A percentile compares a stretch with the other conserved stretches of the same genome.
Conservation (phyloP, 1,140 invertebrate genomes). For the Protaetia brevitarsis region DNA sequence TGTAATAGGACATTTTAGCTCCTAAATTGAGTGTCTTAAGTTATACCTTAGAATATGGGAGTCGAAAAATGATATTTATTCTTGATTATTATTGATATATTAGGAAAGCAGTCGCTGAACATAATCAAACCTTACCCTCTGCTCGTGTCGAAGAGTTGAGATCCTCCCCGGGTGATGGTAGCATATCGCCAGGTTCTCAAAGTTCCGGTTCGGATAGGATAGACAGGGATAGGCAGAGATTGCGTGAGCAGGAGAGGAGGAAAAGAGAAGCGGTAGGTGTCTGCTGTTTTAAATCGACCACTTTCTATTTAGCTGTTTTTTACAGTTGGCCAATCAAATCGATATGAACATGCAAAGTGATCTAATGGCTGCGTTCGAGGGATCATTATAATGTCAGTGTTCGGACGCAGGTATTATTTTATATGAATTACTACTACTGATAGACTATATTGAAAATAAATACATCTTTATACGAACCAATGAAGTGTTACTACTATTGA, state of each 20-base stretch:
- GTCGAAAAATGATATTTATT: no score
- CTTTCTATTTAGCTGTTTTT: slow-evolving; percentile 37
- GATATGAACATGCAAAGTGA: slow-evolving; percentile 98
- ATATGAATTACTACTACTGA: neutral
- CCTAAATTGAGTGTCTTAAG: no score
- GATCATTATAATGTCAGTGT: slow-evolving; percentile 69
- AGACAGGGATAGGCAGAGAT: slow-evolving; percentile 74
- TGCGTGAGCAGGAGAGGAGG: slow-evolving; percentile 83
- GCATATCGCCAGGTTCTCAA: slow-evolving; percentile 56
- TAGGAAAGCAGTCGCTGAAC: slow-evolving; percentile 58
- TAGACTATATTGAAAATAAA: slow-evolving; percentile 19
- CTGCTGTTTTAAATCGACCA: neutral
- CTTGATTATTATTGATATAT: no score
- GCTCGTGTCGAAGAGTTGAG: slow-evolving; percentile 44
- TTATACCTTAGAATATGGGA: no score
- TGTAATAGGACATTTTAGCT: no score
- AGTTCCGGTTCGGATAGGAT: slow-evolving; percentile 64
- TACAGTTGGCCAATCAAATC: slow-evolving; percentile 91
- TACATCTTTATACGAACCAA: slow-evolving; percentile 19
- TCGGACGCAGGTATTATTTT: neutral
- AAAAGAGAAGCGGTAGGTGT: slow-evolving; percentile 85
- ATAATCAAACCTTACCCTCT: slow-evolving; percentile 47
- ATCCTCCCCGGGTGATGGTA: slow-evolving; percentile 45
- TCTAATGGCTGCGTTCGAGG: slow-evolving; percentile 96
- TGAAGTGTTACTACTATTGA: slow-evolving; percentile 24